These are phyloP conservation scores for Bos indicus DNA, from an alignment of 2,113 vertebrate species.

Conservation along the genomic window DNA sequence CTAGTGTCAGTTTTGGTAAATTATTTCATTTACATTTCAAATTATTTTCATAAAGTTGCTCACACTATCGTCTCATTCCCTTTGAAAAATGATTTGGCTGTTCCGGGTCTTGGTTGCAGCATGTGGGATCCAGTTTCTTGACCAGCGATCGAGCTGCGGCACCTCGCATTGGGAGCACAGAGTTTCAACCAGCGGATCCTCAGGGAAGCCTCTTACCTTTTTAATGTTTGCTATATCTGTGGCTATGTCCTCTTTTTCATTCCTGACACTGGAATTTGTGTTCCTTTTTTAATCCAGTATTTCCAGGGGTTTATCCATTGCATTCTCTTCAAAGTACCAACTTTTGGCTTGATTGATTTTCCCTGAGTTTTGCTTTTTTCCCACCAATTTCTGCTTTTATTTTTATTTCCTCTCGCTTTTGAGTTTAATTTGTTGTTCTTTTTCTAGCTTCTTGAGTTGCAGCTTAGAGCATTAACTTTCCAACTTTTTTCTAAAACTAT, in stretches of 20 bases:
- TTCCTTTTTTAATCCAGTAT: background rate
- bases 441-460: background rate
- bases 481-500: background rate
- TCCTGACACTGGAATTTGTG: background rate
- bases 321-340: background rate
- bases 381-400: background rate
- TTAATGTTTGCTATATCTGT: background rate
- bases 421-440: background rate
- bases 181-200: background rate
- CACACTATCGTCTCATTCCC: background rate
- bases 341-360: background rate
- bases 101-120: background rate
- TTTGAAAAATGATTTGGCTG: background rate
- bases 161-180: background rate
- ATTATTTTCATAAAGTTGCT: background rate
- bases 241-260: background rate
- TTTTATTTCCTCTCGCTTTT: background rate
- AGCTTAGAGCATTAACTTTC: background rate
- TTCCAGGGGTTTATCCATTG: background rate
- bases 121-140: accelerated
- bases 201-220: background rate
- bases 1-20: background rate
- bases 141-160: background rate
- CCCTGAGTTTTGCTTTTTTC: background rate
- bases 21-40: background rate